A percentile compares a stretch with the other conserved stretches of the same genome.
Evolutionary conservation across 92 coral and sea anemone genomes (phyloP).

Genomic region (Epizoanthus stellaris): DNA sequence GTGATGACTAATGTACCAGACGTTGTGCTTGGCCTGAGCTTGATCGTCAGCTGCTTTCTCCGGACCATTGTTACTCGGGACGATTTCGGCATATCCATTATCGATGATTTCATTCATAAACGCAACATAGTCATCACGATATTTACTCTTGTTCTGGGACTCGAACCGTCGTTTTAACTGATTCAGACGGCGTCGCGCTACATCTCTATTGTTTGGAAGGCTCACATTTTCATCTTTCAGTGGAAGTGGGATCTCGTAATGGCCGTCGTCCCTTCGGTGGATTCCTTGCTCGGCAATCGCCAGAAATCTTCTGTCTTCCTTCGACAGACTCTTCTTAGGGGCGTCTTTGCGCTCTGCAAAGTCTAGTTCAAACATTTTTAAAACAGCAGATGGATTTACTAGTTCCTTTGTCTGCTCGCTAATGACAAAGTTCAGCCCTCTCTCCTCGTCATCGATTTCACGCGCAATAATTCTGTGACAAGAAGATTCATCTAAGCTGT

Average conservation of each 20-base stretch:
- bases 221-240: constrained; percentile 26
- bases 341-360: constrained; percentile 49
- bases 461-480: constrained; percentile 16
- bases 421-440: constrained; percentile 11
- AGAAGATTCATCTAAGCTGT: background rate
- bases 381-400: constrained; percentile 46
- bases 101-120: constrained; percentile 53
- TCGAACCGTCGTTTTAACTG: constrained; percentile 52
- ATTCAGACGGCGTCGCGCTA: constrained; percentile 47
- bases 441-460: background rate
- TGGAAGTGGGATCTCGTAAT: constrained; percentile 60
- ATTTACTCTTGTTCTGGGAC: constrained; percentile 13
- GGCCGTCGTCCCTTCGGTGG: constrained; percentile 55
- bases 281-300: constrained; percentile 52
- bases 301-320: constrained; percentile 57
- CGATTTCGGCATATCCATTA: constrained; percentile 52
- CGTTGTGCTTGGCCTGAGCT: constrained; percentile 5
- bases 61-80: constrained; percentile 2
- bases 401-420: constrained; percentile 37
- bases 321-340: constrained; percentile 35
- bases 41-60: background rate
- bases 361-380: constrained; percentile 60
- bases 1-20: constrained; percentile 60
- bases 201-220: constrained; percentile 55
- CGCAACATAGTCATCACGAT: constrained; percentile 59